Evolutionary conservation across 92 coral and sea anemone species (phyloP).

Genomic region (Paramuricea clavata): DNA sequence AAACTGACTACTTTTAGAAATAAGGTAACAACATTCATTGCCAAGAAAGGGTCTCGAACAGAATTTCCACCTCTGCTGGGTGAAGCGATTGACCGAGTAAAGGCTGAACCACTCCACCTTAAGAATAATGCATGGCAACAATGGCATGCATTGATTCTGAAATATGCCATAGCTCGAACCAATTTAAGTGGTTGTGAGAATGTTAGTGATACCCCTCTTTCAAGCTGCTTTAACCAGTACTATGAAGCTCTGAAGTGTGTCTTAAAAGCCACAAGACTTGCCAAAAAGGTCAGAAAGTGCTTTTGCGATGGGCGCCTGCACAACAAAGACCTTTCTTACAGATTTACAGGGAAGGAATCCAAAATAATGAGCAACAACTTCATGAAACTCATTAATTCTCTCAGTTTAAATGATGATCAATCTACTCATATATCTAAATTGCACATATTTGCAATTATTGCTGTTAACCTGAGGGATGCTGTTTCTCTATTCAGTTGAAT

Average conservation of each 20-base stretch:
- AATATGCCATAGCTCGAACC: conserved; percentile 61
- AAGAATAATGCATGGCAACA: conserved; percentile 72
- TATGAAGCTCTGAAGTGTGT: conserved; percentile 62
- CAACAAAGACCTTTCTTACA: conserved; percentile 60
- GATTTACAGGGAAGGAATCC: conserved; percentile 75
- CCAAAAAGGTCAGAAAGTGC: conserved; percentile 74
- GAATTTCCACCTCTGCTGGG: conserved; percentile 57
- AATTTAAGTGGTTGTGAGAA: conserved; percentile 52
- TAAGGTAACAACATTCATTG: conserved; percentile 50
- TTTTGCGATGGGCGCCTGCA: conserved; percentile 63
- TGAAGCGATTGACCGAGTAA: conserved; percentile 51
- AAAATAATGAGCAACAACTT: conserved; percentile 60
- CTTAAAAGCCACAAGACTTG: conserved; percentile 63
- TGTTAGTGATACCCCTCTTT: conserved; percentile 54
- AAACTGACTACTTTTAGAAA: conserved; percentile 43
- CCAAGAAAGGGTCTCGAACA: conserved; percentile 62
- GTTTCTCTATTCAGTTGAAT: conserved; percentile 72
- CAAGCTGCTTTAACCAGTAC: conserved; percentile 62
- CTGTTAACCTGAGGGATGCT: conserved; percentile 65
- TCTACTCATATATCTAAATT: conserved; percentile 36
- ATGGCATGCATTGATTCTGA: conserved; percentile 65
- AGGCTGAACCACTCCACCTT: conserved; percentile 64
- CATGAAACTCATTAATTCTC: conserved; percentile 54
- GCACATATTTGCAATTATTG: conserved; percentile 64
- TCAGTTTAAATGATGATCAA: conserved; percentile 61